A percentile compares a stretch with the other conserved stretches of the same genome.
phyloP scores from a whole-genome alignment of 2,888 invertebrate genomes.

The Aspidiotus rigidus region DNA sequence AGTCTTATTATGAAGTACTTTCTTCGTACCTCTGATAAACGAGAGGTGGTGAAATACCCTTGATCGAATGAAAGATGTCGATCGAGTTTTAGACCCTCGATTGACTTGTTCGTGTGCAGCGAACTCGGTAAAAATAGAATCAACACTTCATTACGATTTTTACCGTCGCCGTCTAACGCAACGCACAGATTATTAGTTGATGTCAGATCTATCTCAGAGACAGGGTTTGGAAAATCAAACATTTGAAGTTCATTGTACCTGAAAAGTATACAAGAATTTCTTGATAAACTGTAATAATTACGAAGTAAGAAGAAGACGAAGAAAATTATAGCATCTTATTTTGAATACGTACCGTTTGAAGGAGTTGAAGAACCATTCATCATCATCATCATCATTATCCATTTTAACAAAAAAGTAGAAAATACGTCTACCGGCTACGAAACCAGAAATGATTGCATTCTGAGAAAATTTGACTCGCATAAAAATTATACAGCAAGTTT shows the following conservation, averaged over 20 bases:
- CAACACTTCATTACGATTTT: conserved; percentile 12
- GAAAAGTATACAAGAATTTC: not conserved
- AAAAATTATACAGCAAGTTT: too few relatives aligned
- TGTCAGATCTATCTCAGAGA: conserved; percentile 19
- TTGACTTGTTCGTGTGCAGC: conserved; percentile 8
- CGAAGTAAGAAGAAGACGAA: not conserved
- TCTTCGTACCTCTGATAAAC: conserved; percentile 8
- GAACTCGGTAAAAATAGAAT: conserved; percentile 12
- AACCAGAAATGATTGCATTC: too few relatives aligned
- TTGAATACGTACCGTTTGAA: conserved; percentile 15
- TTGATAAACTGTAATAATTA: not conserved
- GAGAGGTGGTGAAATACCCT: conserved; percentile 25
- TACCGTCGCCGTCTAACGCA: conserved; percentile 15
- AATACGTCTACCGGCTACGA: too few relatives aligned
- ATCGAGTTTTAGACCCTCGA: conserved; percentile 7
- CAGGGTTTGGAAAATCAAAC: conserved; percentile 20
- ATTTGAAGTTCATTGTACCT: conserved; percentile 30
- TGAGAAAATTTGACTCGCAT: too few relatives aligned
- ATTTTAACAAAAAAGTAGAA: too few relatives aligned
- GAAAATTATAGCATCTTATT: not conserved
- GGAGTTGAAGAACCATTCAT: conserved; percentile 28
- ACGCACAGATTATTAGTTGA: conserved; percentile 23
- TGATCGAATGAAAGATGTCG: conserved; percentile 27
- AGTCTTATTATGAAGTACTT: not conserved
- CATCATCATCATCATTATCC: conserved; percentile 2